phyloP scores from a whole-genome alignment of 1,140 invertebrate genomes.

The Brachionus angularis region DNA sequence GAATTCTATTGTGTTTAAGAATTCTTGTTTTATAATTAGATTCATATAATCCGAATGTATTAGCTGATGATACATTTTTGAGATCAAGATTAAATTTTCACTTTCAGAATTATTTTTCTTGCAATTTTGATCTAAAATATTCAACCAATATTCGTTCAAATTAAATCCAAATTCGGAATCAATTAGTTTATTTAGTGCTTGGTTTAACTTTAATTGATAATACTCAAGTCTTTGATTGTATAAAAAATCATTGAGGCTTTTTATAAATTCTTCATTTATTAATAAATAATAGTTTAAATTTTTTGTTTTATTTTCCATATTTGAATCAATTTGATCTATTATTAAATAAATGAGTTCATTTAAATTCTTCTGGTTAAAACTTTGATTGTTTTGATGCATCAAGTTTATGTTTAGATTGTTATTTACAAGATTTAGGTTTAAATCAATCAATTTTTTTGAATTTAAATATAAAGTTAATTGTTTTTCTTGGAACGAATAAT shows the following conservation, averaged over 20 bases:
- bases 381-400: no score
- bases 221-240: no score
- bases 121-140: neutral
- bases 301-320: neutral
- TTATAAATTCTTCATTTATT: neutral
- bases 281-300: neutral
- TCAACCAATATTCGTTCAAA: neutral
- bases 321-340: conserved; percentile 13
- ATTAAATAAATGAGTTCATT: conserved; percentile 15
- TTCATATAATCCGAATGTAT: conserved; percentile 41
- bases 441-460: conserved; percentile 14
- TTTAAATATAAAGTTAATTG: no score
- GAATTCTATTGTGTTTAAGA: neutral
- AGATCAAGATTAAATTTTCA: conserved; percentile 18
- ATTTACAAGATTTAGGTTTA: conserved; percentile 9
- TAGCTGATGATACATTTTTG: conserved; percentile 29
- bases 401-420: neutral
- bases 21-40: conserved; percentile 14
- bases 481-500: no score
- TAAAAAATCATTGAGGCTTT: no score
- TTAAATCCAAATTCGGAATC: neutral
- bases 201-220: no score
- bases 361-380: no score
- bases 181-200: no score
- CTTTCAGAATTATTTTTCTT: neutral